Percentiles rank a stretch among this genome's conserved stretches.
Evolutionary conservation across 1,140 invertebrate genomes (phyloP).

Genomic region (Antheraea mylitta): DNA sequence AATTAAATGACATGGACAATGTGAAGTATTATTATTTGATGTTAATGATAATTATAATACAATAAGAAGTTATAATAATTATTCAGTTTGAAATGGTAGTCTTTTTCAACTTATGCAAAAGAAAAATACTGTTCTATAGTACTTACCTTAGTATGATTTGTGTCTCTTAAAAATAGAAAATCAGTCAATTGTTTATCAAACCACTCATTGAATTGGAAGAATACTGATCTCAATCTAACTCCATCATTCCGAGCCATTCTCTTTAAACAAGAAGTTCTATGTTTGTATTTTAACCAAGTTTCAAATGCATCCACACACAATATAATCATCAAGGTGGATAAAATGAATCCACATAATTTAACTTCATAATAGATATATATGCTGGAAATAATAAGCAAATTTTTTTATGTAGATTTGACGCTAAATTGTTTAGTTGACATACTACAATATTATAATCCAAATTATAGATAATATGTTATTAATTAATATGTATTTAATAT

Average conservation of each 20-base stretch:
- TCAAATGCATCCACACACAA: slow-evolving; percentile 59
- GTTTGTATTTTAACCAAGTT: slow-evolving; percentile 68
- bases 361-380: slow-evolving; percentile 49
- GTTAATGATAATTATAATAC: no score
- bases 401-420: neutral
- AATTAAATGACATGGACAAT: no score
- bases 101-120: no score
- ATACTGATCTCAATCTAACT: slow-evolving; percentile 35
- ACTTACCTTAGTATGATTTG: slow-evolving; percentile 67
- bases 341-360: slow-evolving; percentile 51
- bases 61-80: no score
- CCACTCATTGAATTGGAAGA: slow-evolving; percentile 36
- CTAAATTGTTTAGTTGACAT: neutral
- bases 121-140: neutral
- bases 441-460: neutral
- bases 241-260: slow-evolving; percentile 45
- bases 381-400: slow-evolving; percentile 39
- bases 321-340: slow-evolving; percentile 38
- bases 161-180: slow-evolving; percentile 55
- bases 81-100: no score
- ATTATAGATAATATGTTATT: neutral
- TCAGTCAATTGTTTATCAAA: slow-evolving; percentile 40
- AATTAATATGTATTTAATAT: no score
- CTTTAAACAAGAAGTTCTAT: slow-evolving; percentile 62
- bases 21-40: no score